Conservation (phyloP, 2,113 vertebrate genomes). For the Neodontobutis hainanensis region DNA sequence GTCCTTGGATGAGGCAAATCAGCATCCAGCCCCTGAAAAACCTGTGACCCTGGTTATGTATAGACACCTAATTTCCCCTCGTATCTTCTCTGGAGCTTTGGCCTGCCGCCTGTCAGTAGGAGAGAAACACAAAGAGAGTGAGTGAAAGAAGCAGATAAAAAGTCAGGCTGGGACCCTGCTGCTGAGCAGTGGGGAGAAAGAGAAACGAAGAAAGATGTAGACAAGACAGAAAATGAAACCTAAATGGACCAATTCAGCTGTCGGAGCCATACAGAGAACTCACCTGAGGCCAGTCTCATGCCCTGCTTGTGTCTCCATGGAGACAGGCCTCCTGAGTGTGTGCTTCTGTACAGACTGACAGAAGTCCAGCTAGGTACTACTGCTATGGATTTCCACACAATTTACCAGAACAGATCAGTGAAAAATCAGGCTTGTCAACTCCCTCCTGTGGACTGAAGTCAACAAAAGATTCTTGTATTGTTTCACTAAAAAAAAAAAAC, state of each 20-base stretch:
- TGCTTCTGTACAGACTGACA: constrained; percentile 54
- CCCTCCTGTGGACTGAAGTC: background rate
- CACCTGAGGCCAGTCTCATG: constrained; percentile 65
- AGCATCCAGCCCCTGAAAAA: constrained; percentile 38
- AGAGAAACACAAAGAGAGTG: constrained; percentile 57
- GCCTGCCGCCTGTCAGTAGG: constrained; percentile 48
- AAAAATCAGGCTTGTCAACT: constrained; percentile 18
- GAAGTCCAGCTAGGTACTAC: constrained; percentile 38
- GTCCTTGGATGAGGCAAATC: constrained; percentile 54
- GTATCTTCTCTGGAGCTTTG: constrained; percentile 48
- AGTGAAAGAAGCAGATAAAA: constrained; percentile 45
- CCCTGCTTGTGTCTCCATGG: constrained; percentile 74
- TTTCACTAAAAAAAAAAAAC: no score
- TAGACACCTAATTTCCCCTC: constrained; percentile 56
- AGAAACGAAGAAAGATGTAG: constrained; percentile 64
- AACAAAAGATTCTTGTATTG: background rate
- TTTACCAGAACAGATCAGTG: constrained; percentile 31
- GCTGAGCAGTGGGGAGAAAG: constrained; percentile 54
- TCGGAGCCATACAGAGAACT: constrained; percentile 59
- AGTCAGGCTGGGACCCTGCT: constrained; percentile 22
- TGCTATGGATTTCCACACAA: constrained; percentile 56
- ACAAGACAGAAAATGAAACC: constrained; percentile 70
- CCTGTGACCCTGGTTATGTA: constrained; percentile 62
- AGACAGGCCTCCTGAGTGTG: constrained; percentile 60
- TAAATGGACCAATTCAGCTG: constrained; percentile 68